phyloP scores from a whole-genome alignment of 2,113 vertebrate species.

The Pluvialis apricaria region DNA sequence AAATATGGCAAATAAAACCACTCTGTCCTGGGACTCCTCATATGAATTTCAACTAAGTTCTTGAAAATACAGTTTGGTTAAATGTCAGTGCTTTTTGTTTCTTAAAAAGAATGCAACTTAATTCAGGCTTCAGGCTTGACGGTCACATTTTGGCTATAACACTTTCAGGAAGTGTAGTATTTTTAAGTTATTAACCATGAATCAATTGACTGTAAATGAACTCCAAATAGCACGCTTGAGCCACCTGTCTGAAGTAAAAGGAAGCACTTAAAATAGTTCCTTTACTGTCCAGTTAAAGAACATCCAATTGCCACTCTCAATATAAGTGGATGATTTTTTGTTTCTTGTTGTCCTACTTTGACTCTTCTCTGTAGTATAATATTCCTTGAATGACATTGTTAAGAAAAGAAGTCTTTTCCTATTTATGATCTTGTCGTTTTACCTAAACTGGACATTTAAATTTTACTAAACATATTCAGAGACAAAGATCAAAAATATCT shows the following conservation, averaged over 20 bases:
- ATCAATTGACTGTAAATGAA: slow-evolving; percentile 39
- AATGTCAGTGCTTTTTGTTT: not conserved
- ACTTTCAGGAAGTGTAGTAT: slow-evolving; percentile 19
- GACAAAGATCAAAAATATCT: not conserved
- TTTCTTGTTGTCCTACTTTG: not conserved
- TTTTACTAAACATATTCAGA: not conserved
- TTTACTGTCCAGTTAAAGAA: slow-evolving; percentile 20
- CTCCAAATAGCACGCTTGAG: not conserved
- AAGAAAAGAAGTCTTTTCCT: not conserved
- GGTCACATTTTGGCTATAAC: not conserved
- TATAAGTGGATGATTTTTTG: slow-evolving; percentile 20
- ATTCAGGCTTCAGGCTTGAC: not conserved
- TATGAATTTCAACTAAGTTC: not conserved
- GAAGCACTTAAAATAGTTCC: slow-evolving; percentile 48
- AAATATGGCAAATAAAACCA: not conserved
- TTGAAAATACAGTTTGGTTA: not conserved
- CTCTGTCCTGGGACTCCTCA: not conserved
- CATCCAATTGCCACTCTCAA: not conserved
- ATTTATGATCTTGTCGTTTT: not conserved
- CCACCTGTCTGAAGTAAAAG: slow-evolving; percentile 42
- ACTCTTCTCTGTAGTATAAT: not conserved
- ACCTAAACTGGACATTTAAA: not conserved
- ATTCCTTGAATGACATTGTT: not conserved
- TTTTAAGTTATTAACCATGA: slow-evolving; percentile 40
- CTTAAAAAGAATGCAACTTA: not conserved